phyloP scores from a whole-genome alignment of 2,113 vertebrate species.

The Oreochromis spilurus region DNA sequence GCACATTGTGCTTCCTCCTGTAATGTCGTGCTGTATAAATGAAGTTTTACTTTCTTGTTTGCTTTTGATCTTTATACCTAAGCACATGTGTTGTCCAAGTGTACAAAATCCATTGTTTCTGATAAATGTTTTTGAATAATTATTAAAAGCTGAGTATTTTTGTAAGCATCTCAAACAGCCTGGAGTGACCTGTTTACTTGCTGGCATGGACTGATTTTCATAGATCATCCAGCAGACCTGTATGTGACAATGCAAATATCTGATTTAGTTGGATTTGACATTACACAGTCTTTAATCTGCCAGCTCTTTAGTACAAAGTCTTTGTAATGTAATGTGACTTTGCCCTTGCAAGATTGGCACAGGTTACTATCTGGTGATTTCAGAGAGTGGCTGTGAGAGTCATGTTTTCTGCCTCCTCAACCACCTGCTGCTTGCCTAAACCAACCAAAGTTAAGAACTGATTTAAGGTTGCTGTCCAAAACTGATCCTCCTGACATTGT shows the following conservation, averaged over 20 bases:
- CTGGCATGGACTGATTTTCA: background rate
- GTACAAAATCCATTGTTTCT: background rate
- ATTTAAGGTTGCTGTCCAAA: background rate
- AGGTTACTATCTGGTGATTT: background rate
- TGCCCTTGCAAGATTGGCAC: background rate
- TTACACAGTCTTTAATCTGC: background rate
- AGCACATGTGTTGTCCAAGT: background rate
- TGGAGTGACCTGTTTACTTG: background rate
- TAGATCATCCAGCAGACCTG: background rate
- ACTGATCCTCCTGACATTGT: background rate
- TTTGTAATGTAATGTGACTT: background rate
- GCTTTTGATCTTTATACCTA: background rate
- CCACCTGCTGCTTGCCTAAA: background rate
- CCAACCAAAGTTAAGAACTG: background rate
- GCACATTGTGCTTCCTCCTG: background rate
- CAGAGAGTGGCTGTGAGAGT: background rate
- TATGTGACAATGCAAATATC: background rate
- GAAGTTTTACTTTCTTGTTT: background rate
- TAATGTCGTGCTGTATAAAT: background rate
- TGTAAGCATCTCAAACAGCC: background rate
- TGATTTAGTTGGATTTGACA: background rate
- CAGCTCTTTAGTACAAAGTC: background rate
- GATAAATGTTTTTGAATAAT: background rate
- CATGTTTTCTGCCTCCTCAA: background rate
- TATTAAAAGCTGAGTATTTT: background rate